Evolutionary conservation across 2,113 vertebrate genomes (phyloP).

Genomic region (Myodes glareolus): DNA sequence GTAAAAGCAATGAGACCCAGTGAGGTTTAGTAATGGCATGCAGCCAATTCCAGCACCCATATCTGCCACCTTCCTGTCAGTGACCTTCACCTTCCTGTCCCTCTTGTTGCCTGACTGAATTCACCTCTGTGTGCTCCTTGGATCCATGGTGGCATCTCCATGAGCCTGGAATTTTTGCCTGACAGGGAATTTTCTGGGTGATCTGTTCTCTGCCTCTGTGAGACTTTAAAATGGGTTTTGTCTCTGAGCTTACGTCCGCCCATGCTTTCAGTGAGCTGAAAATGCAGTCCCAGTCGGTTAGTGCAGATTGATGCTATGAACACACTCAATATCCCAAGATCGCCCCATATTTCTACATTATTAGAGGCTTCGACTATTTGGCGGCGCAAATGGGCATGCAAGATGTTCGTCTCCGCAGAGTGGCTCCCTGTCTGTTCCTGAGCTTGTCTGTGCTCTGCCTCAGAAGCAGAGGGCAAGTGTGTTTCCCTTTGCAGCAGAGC

Average conservation of each 20-base stretch:
- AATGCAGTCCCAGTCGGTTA: background rate
- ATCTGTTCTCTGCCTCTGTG: background rate
- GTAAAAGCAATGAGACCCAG: background rate
- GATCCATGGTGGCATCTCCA: background rate
- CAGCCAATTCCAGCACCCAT: background rate
- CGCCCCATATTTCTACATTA: slow-evolving; percentile 28
- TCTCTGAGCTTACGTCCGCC: background rate
- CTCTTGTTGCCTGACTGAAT: background rate
- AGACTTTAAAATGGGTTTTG: background rate
- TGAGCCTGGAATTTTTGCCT: background rate
- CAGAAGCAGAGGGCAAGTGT: background rate
- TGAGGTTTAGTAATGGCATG: background rate
- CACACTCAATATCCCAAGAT: accelerated
- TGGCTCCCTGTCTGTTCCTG: background rate
- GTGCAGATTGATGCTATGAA: slow-evolving; percentile 1
- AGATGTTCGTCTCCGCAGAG: background rate
- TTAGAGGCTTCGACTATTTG: slow-evolving; percentile 22
- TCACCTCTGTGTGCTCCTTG: background rate
- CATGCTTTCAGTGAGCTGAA: background rate
- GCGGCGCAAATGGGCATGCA: background rate
- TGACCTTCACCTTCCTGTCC: background rate
- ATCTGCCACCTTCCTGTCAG: background rate
- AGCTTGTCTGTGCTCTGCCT: background rate
- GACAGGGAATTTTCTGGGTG: background rate
- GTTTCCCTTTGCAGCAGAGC: background rate